phyloP scores from a whole-genome alignment of 1,140 invertebrate species.

The Campoletis sonorensis region DNA sequence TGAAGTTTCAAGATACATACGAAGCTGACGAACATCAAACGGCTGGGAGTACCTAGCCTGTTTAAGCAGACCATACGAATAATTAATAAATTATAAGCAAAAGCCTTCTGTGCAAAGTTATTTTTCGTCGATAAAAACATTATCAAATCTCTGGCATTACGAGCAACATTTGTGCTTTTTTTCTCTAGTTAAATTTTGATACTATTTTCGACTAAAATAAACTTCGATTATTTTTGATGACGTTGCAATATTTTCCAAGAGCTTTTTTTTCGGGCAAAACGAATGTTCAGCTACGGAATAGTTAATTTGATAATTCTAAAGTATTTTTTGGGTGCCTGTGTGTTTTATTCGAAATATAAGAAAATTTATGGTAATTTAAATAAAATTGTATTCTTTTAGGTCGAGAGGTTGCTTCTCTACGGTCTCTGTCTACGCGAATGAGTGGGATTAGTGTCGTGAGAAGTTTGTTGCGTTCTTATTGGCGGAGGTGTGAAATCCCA shows the following conservation, averaged over 20 bases:
- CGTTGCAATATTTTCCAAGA: neutral
- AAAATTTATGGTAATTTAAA: neutral
- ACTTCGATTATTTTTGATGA: neutral
- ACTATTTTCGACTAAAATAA: neutral
- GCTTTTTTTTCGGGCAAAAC: too few relatives aligned
- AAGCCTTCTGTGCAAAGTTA: neutral
- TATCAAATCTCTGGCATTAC: neutral
- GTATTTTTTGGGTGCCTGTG: too few relatives aligned
- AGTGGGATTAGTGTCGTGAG: neutral
- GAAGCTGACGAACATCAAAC: slow-evolving; percentile 35
- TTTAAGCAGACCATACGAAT: slow-evolving; percentile 58
- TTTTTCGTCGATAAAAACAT: neutral
- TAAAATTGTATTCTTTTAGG: neutral
- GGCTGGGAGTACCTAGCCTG: slow-evolving; percentile 65
- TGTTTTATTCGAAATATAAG: neutral
- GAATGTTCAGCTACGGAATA: too few relatives aligned
- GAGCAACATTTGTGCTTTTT: neutral
- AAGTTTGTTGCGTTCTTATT: neutral
- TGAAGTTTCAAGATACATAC: slow-evolving; percentile 22
- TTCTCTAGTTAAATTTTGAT: neutral
- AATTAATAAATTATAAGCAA: slow-evolving; percentile 26
- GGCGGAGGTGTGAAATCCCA: neutral
- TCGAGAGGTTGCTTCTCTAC: neutral
- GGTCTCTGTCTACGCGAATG: neutral
- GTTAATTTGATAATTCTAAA: too few relatives aligned